Base-by-base conservation (phyloP, 1,140 invertebrate genomes). In the Drosophila suzukii region DNA sequence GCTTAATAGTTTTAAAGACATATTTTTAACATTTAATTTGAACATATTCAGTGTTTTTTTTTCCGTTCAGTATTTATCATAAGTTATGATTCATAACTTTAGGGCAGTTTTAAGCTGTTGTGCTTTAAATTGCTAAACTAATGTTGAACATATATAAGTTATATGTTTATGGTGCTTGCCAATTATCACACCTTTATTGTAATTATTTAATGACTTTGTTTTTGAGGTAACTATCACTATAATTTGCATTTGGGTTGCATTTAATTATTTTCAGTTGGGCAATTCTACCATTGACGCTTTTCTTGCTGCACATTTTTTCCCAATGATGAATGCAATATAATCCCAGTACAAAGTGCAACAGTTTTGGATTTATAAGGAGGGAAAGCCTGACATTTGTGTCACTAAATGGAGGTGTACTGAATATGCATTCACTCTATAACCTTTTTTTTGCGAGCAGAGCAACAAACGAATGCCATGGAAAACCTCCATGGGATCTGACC, bases 401-500 rank as follows among this genome's bases (percentile, higher is more conserved):
- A 24, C 55, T 24, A 34, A 62, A 62, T 60, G 38, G 30, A 32
- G 27, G 20, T 15, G 11, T 12, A 24, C 38, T 24, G 13, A 63
- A 63, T 60, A 43, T 63, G 55, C 27, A 34, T 60, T 66, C 44
- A 38, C 32, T 17, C n/a, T 27, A 7, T 11, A n/a, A 34, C 36
- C 58, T 12, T 38, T 66, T 63, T 32, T 32, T 32, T 32, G 32
- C 59, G 30, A 8, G 34, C 17, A 7, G 15, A 53, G 15, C 58
- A 41, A 15, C 59, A 55, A 55, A 55, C 20, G 20, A 62, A 67
- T 65, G 32, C 8, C 60, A 55, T 27, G 50, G 4, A 30, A 53
- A 66, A 44, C 20, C 65, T 68, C 57, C 32, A 49, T 34, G 57
- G 57, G 32, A 49, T 38, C 44, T 59, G 57, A 49, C 57, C 57